Conservation (phyloP, 1,140 invertebrate species). For the Nomia melanderi region DNA sequence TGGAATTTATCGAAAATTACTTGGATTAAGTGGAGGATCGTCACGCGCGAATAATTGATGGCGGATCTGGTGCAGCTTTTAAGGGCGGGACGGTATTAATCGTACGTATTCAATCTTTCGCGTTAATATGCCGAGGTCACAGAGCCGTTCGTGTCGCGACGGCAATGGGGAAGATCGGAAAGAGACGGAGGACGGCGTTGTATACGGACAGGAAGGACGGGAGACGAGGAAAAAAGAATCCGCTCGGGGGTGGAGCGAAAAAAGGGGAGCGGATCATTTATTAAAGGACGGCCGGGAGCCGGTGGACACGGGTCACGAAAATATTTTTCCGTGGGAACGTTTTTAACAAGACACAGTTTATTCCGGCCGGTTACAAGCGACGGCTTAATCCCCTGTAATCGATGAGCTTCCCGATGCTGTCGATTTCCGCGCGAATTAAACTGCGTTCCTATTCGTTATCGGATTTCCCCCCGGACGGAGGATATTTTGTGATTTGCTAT, state of each 20-base stretch:
- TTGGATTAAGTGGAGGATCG: background rate
- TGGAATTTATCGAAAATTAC: background rate
- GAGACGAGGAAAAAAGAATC: too few species aligned
- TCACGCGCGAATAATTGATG: background rate
- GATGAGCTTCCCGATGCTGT: background rate
- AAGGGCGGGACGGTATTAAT: background rate
- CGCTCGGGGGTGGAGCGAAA: background rate
- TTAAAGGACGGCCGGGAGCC: background rate
- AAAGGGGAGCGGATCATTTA: constrained; percentile 21
- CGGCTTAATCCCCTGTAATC: background rate
- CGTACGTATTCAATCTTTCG: background rate
- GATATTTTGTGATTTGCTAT: too few species aligned
- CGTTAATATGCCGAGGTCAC: constrained; percentile 13
- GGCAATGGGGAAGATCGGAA: background rate
- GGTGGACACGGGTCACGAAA: background rate
- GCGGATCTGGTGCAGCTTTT: background rate
- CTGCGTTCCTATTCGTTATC: too few species aligned
- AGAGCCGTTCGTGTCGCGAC: background rate
- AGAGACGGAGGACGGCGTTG: too few species aligned
- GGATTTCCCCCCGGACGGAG: too few species aligned
- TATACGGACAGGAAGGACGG: background rate
- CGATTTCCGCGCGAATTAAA: background rate
- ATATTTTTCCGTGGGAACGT: background rate
- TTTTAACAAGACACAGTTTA: constrained; percentile 12
- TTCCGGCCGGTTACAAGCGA: background rate